A percentile compares a stretch with the other conserved stretches of the same genome.
Evolutionary conservation across 2,113 vertebrate genomes (phyloP).

Genomic region (Gymnorhina tibicen): DNA sequence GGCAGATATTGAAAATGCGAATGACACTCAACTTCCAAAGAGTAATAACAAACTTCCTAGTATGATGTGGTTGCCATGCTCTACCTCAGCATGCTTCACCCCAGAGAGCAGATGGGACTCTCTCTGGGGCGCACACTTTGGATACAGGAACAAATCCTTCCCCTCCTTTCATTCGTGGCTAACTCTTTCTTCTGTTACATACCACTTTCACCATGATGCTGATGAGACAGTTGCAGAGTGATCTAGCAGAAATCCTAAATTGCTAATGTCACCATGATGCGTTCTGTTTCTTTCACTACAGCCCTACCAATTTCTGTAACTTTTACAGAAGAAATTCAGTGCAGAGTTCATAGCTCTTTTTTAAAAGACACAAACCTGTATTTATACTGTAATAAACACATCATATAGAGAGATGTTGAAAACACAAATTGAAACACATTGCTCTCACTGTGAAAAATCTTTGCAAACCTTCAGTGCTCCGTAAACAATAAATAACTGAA

Average conservation of each 20-base stretch:
- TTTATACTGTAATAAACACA: neutral
- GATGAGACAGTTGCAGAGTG: neutral
- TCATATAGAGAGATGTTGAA: neutral
- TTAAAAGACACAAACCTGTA: neutral
- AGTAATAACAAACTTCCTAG: neutral
- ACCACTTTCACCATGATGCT: neutral
- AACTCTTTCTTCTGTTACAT: neutral
- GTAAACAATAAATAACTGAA: constrained; percentile 13
- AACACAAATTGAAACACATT: neutral
- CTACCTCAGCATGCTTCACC: neutral
- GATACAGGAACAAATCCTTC: neutral
- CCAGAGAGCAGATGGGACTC: neutral
- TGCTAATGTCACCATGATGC: neutral
- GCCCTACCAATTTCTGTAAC: neutral
- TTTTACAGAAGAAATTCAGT: neutral
- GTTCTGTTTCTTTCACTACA: neutral
- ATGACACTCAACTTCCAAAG: neutral
- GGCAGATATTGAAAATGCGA: neutral
- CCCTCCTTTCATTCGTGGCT: neutral
- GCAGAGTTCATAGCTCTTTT: neutral
- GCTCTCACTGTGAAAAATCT: neutral
- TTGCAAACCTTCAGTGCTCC: neutral
- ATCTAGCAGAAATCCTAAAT: neutral
- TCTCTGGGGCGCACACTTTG: neutral
- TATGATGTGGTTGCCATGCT: neutral